Evolutionary conservation across 30 jellyfish, hydroid and myxozoan species (phyloP), one percentile per base, ranked within the genome.

Genomic region (Pelagia noctiluca): DNA sequence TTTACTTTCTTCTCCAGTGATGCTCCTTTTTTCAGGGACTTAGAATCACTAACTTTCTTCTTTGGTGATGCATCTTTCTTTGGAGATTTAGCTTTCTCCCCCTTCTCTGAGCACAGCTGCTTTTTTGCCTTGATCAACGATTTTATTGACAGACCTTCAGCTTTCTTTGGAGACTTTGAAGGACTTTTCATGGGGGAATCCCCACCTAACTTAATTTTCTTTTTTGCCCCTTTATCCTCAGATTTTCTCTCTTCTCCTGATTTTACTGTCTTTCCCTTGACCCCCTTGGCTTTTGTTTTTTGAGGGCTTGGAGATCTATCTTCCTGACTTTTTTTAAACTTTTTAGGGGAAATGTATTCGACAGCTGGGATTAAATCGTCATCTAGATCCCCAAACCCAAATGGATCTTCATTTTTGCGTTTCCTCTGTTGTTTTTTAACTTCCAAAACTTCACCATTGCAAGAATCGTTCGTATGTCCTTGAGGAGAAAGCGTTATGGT

Each of bases 341-440:
- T 63, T 33, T 79, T 79, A 19, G 89, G 89, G 11, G 89, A 79
- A 3, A 79, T 79, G 36, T 79, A 79, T n/a, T 63, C 89, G 23
- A 35, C 42, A 3, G 89, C 89, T 13, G 89, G 89, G 19, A 49
- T 19, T 37, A 79, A 81, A 28, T 79, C 89, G 11, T 79, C 89
- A 18, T 79, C 89, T 18, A 79, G 23, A 79, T 79, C 89, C 21
- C 89, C 89, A 33, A 79, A 79, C 7, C 89, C 89, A 63, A 79
- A 79, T 3, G 76, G 81, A 63, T 79, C 89, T 18, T 63, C 82
- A 8, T 60, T 22, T 61, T 79, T 79, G 42, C 89, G 37, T 32
- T 79, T 79, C 34, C 57, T 79, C 30, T 82, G 75, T 28, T 63
- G 63, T 63, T 79, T 79, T 53, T 50, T 30, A 1, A 72, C 73